A percentile compares a stretch with the other conserved stretches of the same genome.
Conservation (phyloP, 2,888 invertebrate species). For the Ennomos erosarius region DNA sequence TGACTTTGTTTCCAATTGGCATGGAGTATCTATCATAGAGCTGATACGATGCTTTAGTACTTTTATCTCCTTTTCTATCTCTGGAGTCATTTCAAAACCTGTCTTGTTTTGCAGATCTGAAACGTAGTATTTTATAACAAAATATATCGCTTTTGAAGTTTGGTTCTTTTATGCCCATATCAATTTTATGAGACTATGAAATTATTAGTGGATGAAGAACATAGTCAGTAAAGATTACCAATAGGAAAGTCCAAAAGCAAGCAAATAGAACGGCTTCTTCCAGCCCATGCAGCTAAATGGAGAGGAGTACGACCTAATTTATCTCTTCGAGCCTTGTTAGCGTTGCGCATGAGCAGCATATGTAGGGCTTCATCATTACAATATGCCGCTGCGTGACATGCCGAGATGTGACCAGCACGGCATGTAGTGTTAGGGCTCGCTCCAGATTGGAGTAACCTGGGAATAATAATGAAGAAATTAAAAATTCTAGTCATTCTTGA, state of each 20-base stretch:
- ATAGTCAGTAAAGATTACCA: constrained; percentile 32
- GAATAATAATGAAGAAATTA: neutral
- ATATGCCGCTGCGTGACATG: constrained; percentile 62
- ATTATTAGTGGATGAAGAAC: too few species aligned
- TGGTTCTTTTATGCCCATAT: too few species aligned
- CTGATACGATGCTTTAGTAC: too few species aligned
- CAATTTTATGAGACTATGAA: too few species aligned
- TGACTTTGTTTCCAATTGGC: constrained; percentile 6
- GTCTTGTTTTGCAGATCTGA: too few species aligned
- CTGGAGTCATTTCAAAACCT: too few species aligned
- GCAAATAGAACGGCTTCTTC: constrained; percentile 52
- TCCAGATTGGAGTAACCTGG: constrained; percentile 47
- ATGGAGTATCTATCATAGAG: constrained; percentile 38
- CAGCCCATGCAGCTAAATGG: constrained; percentile 66
- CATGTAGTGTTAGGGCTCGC: constrained; percentile 50
- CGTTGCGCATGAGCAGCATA: constrained; percentile 53
- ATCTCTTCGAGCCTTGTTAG: constrained; percentile 53
- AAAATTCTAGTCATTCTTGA: too few species aligned
- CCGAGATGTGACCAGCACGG: constrained; percentile 40
- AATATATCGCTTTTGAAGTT: too few species aligned
- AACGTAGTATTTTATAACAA: too few species aligned
- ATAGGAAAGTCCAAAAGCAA: constrained; percentile 48
- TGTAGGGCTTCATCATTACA: constrained; percentile 55
- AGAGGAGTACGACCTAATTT: constrained; percentile 63
- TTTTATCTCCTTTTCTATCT: too few species aligned